A percentile compares a stretch with the other conserved stretches of the same genome.
phyloP scores from a whole-genome alignment of 1,140 invertebrate genomes.

The Drosophila tsacasi region DNA sequence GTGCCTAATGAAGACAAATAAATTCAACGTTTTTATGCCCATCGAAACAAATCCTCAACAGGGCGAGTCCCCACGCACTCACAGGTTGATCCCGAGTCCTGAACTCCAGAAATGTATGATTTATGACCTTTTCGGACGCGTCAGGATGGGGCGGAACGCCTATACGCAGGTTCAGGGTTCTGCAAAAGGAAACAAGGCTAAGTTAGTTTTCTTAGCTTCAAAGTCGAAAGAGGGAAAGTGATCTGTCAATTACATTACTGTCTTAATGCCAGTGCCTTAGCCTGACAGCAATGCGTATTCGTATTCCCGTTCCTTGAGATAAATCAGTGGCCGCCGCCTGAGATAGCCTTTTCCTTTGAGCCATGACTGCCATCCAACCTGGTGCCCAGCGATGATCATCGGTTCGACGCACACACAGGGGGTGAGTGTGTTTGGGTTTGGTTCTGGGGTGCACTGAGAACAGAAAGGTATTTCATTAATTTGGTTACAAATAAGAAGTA shows the following conservation, averaged over 20 bases:
- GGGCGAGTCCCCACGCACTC: not conserved
- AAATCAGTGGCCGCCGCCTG: conserved; percentile 7
- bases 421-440: not conserved
- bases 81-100: not conserved
- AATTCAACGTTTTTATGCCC: conserved; percentile 1
- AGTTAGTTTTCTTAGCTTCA: not conserved
- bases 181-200: not conserved
- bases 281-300: not conserved
- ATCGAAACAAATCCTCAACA: not conserved
- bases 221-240: not conserved
- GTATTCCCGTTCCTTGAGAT: not conserved
- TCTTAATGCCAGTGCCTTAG: not conserved
- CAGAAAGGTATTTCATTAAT: not conserved
- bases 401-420: conserved; percentile 10
- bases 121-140: not conserved
- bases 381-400: conserved; percentile 11
- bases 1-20: conserved; percentile 8
- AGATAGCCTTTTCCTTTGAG: not conserved
- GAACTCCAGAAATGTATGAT: not conserved
- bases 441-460: not conserved
- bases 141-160: too few species aligned
- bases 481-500: not conserved
- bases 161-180: too few species aligned
- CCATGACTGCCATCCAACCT: conserved; percentile 4
- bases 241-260: conserved; percentile 2